Conservation (phyloP, 2,797 vertebrate genomes). For the Sitta carolinensis region DNA sequence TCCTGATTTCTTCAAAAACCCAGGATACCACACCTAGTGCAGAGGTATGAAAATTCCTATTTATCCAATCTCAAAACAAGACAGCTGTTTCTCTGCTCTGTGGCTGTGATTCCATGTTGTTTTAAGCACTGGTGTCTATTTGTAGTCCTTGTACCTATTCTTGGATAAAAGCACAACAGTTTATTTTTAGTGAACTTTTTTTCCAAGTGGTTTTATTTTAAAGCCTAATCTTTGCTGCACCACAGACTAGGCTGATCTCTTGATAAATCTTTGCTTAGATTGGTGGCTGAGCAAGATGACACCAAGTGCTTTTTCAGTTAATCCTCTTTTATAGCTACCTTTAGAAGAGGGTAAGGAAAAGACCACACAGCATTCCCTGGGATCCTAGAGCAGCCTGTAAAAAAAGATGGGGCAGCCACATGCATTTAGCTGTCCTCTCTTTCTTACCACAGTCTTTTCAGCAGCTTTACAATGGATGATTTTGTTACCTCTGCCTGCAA, state of each 20-base stretch:
- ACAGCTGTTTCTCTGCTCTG: background rate
- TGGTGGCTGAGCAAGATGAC: conserved; percentile 66
- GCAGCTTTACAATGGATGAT: conserved; percentile 2
- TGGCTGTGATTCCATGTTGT: background rate
- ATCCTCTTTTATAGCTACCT: conserved; percentile 39
- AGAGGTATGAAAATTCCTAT: background rate
- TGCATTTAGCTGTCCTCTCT: background rate
- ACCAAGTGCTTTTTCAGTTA: conserved; percentile 57
- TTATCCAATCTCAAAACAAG: background rate
- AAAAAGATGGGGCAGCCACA: background rate
- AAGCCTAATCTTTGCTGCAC: conserved; percentile 73
- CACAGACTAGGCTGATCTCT: conserved; percentile 70
- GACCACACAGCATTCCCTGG: background rate
- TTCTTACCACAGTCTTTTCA: conserved; percentile 43
- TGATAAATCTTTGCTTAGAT: conserved; percentile 74
- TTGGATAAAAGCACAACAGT: conserved; percentile 25
- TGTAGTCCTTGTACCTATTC: conserved; percentile 45
- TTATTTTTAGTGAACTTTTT: conserved; percentile 71
- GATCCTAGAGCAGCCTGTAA: background rate
- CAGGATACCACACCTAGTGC: background rate
- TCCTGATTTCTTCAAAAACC: background rate
- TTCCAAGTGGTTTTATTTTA: conserved; percentile 73
- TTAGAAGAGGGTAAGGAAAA: background rate
- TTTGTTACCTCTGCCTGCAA: background rate
- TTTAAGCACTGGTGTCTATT: conserved; percentile 38